A percentile compares a stretch with the other conserved stretches of the same genome.
Evolutionary conservation across 2,888 invertebrate species (phyloP).

Genomic region (Parnassius smintheus): DNA sequence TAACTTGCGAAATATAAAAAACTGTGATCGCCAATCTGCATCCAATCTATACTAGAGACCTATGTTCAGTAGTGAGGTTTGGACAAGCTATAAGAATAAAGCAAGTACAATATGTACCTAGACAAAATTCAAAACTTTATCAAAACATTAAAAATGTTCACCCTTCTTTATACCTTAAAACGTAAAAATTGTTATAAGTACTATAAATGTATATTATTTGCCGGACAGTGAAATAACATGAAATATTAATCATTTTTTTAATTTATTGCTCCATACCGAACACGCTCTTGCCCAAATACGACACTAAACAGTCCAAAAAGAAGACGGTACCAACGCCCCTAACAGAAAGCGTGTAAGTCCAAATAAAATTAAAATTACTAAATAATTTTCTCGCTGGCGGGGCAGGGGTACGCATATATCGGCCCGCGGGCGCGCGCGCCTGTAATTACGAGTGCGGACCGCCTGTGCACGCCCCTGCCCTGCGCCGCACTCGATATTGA

Average conservation of each 20-base stretch:
- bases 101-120: no score
- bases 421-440: slow-evolving; percentile 61
- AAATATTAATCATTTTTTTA: slow-evolving; percentile 40
- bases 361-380: slow-evolving; percentile 76
- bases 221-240: slow-evolving; percentile 36
- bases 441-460: slow-evolving; percentile 70
- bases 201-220: slow-evolving; percentile 21
- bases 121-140: no score
- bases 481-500: slow-evolving; percentile 57
- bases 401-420: slow-evolving; percentile 56
- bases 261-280: slow-evolving; percentile 42
- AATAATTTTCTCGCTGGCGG: slow-evolving; percentile 66
- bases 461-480: slow-evolving; percentile 57
- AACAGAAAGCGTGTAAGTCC: slow-evolving; percentile 58
- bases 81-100: no score
- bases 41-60: no score
- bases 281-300: slow-evolving; percentile 52
- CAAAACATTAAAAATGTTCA: no score
- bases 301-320: slow-evolving; percentile 45
- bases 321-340: slow-evolving; percentile 39
- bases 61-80: no score
- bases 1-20: no score
- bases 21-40: no score
- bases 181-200: no score
- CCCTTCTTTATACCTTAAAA: no score